Base-by-base conservation (phyloP, 1,140 invertebrate genomes). In the Bombus cullumanus region DNA sequence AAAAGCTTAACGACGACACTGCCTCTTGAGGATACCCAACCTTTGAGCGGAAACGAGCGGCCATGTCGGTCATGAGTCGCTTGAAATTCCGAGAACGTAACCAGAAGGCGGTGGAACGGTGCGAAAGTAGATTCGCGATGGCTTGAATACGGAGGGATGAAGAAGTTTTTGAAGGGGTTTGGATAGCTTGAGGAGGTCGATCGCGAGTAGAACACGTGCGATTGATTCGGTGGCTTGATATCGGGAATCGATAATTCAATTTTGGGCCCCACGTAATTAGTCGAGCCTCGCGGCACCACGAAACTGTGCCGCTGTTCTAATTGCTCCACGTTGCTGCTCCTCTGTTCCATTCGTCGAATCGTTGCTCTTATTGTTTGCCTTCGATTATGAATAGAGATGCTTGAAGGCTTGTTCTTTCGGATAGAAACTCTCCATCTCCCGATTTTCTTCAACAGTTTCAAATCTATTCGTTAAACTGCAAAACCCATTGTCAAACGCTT, bases 231-330 rank as follows among this genome's bases (percentile, higher is more conserved):
- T 9, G 15, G 64, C 25, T 75, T 62, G 83, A 80, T 80, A 85
- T 85, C 83, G 83, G 68, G 25, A 85, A 85, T 85, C 83, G 83
- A 85, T 85, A 85, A 85, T 85, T 85, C 53, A 59, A 85, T 85
- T 80, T 71, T 53, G 31, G 41, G 77, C 53, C 53, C 64, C 34
- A 25, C 68, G 68, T 72, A 85, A 85, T 85, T 85, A 85, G 83
- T 6, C 25, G 69, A 84, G 78, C 68, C 59, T 80, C 68, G 83
- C 53, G 76, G 68, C 53, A 71, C 57, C 43, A 37, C 31, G 83
- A 72, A 72, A 64, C 53, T 78, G 68, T 80, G 83, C n/a, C 41
- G 43, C 4, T 47, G 62, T 37, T 79, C 83, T 84, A 79, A 83
- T 83, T 83, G 76, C 83, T n/a, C 41, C 39, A 31, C 31, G 68